These are phyloP conservation scores for Erythrolamprus reginae DNA, from an alignment of 2,113 vertebrate genomes.

Conservation along the genomic window DNA sequence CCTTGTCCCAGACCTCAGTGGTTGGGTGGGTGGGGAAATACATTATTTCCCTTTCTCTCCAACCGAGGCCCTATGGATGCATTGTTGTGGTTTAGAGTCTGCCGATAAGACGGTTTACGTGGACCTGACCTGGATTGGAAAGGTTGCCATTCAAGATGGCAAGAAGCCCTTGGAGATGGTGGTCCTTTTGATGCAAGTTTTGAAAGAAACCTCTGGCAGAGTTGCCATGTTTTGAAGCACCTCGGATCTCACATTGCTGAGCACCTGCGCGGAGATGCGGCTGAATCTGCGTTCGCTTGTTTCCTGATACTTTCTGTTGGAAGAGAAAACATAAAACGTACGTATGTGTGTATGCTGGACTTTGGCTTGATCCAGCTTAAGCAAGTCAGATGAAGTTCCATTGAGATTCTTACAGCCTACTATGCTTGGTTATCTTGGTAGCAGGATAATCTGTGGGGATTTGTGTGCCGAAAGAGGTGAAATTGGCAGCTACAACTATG, in stretches of 20 bases:
- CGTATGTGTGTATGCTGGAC: rapidly evolving
- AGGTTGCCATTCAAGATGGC: not conserved
- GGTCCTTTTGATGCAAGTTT: not conserved
- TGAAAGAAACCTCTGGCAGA: rapidly evolving
- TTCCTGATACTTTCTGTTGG: slow-evolving; percentile 81
- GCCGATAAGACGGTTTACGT: not conserved
- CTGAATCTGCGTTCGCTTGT: slow-evolving; percentile 73
- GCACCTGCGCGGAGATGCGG: slow-evolving; percentile 71
- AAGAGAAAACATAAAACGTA: slow-evolving; percentile 21
- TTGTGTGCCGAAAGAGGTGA: too few species aligned
- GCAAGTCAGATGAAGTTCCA: too few species aligned
- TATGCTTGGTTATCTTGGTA: too few species aligned
- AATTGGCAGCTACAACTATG: too few species aligned
- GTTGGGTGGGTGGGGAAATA: too few species aligned
- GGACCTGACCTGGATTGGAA: not conserved
- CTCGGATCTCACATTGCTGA: slow-evolving; percentile 67
- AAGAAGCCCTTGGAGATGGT: slow-evolving; percentile 33
- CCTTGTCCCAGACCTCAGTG: not conserved
- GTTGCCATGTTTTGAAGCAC: rapidly evolving
- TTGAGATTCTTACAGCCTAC: too few species aligned
- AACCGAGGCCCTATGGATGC: not conserved
- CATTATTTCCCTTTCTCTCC: not conserved
- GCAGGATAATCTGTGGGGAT: too few species aligned
- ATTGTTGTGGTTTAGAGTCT: rapidly evolving
- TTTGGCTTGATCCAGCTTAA: not conserved